A percentile compares a stretch with the other conserved stretches of the same genome.
Conservation (phyloP, 2,888 invertebrate species). For the Mermis nigrescens region DNA sequence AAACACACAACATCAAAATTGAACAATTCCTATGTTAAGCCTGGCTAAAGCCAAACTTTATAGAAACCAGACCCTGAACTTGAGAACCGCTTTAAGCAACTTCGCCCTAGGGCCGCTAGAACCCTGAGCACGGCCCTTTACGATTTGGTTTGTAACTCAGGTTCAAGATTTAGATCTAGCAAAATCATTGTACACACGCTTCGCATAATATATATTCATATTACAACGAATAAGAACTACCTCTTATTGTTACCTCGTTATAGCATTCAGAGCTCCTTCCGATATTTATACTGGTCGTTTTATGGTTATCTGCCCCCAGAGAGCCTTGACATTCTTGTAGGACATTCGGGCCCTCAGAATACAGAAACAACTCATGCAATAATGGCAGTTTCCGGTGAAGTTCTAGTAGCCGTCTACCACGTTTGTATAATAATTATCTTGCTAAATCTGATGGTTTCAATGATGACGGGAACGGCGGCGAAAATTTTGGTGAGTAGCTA, state of each 20-base stretch:
- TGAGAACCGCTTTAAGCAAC: no score
- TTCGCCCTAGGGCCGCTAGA: no score
- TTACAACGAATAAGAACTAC: no score
- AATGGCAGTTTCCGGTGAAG: background rate
- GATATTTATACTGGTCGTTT: constrained; percentile 23
- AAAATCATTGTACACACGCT: no score
- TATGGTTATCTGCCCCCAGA: constrained; percentile 21
- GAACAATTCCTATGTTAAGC: no score
- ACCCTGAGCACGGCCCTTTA: no score
- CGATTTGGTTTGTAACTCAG: no score
- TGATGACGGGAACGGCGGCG: constrained; percentile 23
- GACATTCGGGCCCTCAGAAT: constrained; percentile 18
- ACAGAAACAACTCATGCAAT: background rate
- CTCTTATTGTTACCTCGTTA: constrained; percentile 4
- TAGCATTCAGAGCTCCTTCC: constrained; percentile 10
- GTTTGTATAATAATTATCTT: constrained; percentile 21
- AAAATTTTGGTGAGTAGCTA: constrained; percentile 19
- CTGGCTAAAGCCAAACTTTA: no score
- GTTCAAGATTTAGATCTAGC: no score
- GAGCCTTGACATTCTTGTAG: constrained; percentile 15
- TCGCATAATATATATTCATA: no score
- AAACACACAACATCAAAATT: no score
- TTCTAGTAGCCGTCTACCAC: constrained; percentile 19
- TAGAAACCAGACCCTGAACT: no score
- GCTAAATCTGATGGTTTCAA: constrained; percentile 25